These are phyloP conservation scores for Dromius quadrimaculatus DNA, from an alignment of 2,888 invertebrate genomes.

Conservation along the genomic window DNA sequence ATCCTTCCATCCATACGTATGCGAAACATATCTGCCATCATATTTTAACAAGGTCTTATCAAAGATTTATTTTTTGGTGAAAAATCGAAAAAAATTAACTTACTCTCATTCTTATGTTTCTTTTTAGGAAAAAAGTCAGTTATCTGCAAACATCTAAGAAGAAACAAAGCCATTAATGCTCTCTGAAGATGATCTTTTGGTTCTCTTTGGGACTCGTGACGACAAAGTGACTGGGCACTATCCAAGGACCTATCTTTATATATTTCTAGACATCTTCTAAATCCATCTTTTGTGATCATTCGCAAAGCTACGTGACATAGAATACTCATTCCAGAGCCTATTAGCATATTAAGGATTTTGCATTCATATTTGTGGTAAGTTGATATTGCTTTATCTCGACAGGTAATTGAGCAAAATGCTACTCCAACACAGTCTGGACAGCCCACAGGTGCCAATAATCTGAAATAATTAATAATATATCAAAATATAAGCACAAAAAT, in stretches of 20 bases:
- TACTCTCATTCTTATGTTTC: conserved; percentile 64
- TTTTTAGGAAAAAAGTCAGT: conserved; percentile 73
- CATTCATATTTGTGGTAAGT: conserved; percentile 84
- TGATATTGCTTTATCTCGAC: conserved; percentile 74
- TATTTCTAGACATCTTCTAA: conserved; percentile 68
- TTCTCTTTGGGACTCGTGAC: conserved; percentile 73
- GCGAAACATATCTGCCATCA: no score
- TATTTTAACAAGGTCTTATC: no score
- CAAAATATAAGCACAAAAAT: no score
- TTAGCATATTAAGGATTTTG: conserved; percentile 77
- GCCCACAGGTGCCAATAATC: conserved; percentile 75
- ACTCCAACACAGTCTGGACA: conserved; percentile 82
- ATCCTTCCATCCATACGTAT: no score
- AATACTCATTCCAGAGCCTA: conserved; percentile 84
- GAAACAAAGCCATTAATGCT: conserved; percentile 81
- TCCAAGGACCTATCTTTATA: conserved; percentile 67
- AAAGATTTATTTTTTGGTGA: no score
- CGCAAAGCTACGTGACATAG: conserved; percentile 81
- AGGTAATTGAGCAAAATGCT: conserved; percentile 79
- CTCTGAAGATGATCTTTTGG: conserved; percentile 80
- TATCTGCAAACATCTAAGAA: conserved; percentile 78
- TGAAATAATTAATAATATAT: conserved; percentile 2
- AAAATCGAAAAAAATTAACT: no score
- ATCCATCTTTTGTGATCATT: conserved; percentile 79
- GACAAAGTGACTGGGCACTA: conserved; percentile 74